Base-by-base conservation (phyloP, 1,140 invertebrate species). In the Aleiodes sp. region DNA sequence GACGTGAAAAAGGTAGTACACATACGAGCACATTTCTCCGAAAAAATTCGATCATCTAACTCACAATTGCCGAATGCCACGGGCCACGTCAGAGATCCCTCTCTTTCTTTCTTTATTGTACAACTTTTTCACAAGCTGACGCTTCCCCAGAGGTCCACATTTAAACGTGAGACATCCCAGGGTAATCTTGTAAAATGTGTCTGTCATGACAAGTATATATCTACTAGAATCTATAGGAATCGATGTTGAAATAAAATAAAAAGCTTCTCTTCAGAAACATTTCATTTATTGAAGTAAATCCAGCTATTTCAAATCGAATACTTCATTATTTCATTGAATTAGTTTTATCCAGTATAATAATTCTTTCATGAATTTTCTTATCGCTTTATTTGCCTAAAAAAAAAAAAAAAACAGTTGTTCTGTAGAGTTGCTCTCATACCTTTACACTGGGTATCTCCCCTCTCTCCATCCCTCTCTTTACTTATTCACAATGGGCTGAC, bases 401-500 rank as follows among this genome's bases (percentile, higher is more conserved):
- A n/a, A n/a, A n/a, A n/a, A 43, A n/a, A 43, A 43, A 16, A 52
- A 24, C 46, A 52, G 46, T 52, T 21, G 46, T 24, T 52, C 21
- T 52, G 12, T 21, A 52, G 46, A 16, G 10, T 52, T n/a, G n/a
- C 31, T 35, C 46, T 52, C 46, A 24, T 24, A 16, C 21, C 10
- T 52, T 52, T n/a, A n/a, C n/a, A n/a, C n/a, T n/a, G n/a, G n/a
- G 46, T 16, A 43, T 43, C 4, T n/a, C 39, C 7, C 12, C 39
- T 43, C 10, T 16, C 39, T 43, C 39, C 39, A 21, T 21, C 46
- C 46, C 16, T 9, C 16, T 24, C 46, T 52, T 24, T 24, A 21
- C 46, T 52, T 52, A 52, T 52, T 52, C 46, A 52, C 46, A 46
- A 62, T 43, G 63, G 16, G 67, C 67, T 63, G 67, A 69, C 43